phyloP scores from a whole-genome alignment of 2,113 vertebrate genomes.

The Sturnus vulgaris region DNA sequence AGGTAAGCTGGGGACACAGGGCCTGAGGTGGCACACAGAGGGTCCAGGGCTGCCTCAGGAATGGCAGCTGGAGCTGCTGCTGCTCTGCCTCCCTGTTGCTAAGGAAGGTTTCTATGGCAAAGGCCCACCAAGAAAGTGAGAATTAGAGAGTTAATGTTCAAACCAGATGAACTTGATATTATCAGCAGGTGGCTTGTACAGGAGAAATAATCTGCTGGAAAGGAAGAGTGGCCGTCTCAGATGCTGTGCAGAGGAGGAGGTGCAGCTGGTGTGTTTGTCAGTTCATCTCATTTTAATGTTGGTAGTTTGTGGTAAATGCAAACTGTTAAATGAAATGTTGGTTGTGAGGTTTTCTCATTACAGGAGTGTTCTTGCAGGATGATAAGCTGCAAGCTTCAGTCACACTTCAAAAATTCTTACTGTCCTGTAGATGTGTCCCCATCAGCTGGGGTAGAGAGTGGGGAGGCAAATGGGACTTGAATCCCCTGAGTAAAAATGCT shows the following conservation, averaged over 20 bases:
- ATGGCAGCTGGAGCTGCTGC: neutral
- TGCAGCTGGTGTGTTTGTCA: neutral
- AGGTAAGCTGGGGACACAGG: neutral
- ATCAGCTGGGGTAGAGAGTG: neutral
- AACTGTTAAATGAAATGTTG: neutral
- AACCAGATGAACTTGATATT: constrained; percentile 9
- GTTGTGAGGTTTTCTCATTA: neutral
- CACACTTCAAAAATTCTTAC: neutral
- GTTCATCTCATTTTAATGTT: neutral
- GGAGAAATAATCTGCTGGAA: neutral
- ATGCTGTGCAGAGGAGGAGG: neutral
- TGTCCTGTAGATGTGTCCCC: neutral
- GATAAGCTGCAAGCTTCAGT: neutral
- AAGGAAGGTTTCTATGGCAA: constrained; percentile 71
- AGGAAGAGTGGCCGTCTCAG: neutral
- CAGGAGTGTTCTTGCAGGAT: neutral
- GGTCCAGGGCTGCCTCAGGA: neutral
- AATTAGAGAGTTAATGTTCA: constrained; percentile 36
- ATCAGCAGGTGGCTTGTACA: constrained; percentile 11
- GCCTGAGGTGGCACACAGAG: neutral
- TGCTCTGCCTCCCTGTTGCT: constrained; percentile 41
- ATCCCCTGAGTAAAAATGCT: neutral
- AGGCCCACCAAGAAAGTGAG: constrained; percentile 42
- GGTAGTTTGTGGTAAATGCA: neutral
- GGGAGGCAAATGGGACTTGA: neutral